Conservation (phyloP, 2,113 vertebrate species). For the Caloenas nicobarica region DNA sequence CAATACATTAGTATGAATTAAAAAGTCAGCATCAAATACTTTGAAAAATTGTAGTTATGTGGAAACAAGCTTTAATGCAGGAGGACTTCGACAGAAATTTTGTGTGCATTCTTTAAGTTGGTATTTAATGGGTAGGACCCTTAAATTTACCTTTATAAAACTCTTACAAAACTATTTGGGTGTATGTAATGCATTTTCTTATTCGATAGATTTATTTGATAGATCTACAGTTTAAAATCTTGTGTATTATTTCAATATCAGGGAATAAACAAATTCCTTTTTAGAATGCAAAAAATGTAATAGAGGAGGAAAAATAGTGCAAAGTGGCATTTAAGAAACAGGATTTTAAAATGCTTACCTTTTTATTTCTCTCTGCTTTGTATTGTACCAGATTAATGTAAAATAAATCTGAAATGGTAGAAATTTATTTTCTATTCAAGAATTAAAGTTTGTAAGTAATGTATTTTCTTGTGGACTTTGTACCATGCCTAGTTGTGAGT, state of each 20-base stretch:
- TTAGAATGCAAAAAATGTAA: neutral
- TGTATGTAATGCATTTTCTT: neutral
- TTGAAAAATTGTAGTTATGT: neutral
- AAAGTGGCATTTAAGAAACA: neutral
- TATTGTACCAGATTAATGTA: neutral
- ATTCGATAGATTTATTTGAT: neutral
- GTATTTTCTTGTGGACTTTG: neutral
- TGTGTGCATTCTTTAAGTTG: neutral
- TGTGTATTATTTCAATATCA: neutral
- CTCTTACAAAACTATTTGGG: neutral
- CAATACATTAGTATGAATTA: neutral
- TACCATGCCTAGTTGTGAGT: neutral
- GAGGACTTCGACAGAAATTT: neutral
- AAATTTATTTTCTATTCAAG: neutral
- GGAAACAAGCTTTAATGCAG: neutral
- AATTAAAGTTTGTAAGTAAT: neutral
- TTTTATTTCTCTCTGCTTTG: neutral
- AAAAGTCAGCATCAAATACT: neutral
- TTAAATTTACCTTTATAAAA: neutral
- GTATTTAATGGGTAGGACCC: neutral
- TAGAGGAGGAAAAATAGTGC: neutral
- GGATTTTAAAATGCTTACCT: neutral
- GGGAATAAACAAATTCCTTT: neutral
- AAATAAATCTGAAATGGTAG: neutral
- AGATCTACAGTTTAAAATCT: neutral